phyloP scores from a whole-genome alignment of 1,140 invertebrate species.

The Pararge aegeria region DNA sequence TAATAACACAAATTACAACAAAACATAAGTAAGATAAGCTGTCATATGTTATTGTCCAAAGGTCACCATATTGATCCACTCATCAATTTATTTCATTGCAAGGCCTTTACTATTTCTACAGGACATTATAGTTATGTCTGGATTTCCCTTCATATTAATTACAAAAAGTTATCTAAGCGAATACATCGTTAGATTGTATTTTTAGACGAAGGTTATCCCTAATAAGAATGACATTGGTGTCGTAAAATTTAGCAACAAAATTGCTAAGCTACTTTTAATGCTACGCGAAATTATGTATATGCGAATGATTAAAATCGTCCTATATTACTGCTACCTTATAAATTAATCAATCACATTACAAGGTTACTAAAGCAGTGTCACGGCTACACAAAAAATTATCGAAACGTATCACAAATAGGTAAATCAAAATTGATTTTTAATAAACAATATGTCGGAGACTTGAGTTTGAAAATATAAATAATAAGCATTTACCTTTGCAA shows the following conservation, averaged over 20 bases:
- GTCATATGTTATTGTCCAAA: conserved; percentile 23
- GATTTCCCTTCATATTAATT: not conserved
- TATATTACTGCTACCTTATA: not conserved
- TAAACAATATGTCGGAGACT: not conserved
- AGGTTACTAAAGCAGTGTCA: conserved; percentile 20
- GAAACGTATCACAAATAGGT: not conserved
- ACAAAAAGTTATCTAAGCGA: conserved; percentile 1
- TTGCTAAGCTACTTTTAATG: not conserved
- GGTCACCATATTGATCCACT: conserved; percentile 20
- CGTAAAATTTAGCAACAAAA: conserved; percentile 10
- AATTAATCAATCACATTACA: conserved; percentile 19
- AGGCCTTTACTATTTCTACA: not conserved
- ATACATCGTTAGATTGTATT: conserved; percentile 40
- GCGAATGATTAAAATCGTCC: not conserved
- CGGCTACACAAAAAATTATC: not conserved
- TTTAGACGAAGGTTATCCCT: conserved; percentile 64
- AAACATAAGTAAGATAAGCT: conserved; percentile 5
- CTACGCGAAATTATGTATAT: not conserved
- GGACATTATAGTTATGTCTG: not conserved
- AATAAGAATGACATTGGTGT: conserved; percentile 55
- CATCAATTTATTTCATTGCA: not conserved
- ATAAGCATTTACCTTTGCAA: conserved; percentile 56
- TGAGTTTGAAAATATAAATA: not conserved
- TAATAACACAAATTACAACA: conserved; percentile 9
- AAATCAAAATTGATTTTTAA: not conserved